Evolutionary conservation across 1,140 invertebrate genomes (phyloP).

Genomic region (Andrena cerasifolii): DNA sequence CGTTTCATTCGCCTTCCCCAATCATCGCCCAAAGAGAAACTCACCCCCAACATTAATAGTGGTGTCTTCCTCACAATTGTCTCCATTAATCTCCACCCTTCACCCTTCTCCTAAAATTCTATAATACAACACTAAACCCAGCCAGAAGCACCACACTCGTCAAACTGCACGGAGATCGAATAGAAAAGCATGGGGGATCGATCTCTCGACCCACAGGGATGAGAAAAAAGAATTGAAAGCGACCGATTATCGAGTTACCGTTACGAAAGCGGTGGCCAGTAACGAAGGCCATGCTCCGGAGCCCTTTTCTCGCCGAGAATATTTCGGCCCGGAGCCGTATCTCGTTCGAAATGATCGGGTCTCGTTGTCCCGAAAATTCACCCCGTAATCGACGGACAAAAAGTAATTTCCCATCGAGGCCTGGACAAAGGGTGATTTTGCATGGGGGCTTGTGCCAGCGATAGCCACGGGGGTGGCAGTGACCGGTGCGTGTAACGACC

Average conservation of each 20-base stretch:
- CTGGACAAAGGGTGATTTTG: constrained; percentile 82
- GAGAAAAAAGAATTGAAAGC: constrained; percentile 5
- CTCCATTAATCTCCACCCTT: too few relatives aligned
- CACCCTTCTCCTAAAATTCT: too few relatives aligned
- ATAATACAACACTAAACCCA: too few relatives aligned
- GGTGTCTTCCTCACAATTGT: too few relatives aligned
- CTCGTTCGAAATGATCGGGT: constrained; percentile 77
- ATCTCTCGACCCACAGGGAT: background rate
- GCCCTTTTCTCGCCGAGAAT: constrained; percentile 52
- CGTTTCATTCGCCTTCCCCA: too few relatives aligned
- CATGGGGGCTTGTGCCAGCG: constrained; percentile 72
- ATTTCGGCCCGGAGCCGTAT: constrained; percentile 61
- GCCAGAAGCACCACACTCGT: background rate
- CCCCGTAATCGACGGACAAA: constrained; percentile 81
- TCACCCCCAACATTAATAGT: too few relatives aligned
- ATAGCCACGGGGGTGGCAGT: constrained; percentile 77
- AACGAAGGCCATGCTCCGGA: constrained; percentile 23
- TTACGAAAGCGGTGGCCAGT: constrained; percentile 22
- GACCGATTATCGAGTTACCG: constrained; percentile 42
- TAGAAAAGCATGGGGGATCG: background rate
- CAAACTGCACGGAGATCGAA: background rate
- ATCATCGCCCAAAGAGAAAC: too few relatives aligned
- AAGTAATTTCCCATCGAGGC: constrained; percentile 81
- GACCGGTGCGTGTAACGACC: constrained; percentile 81
- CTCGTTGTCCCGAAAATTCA: constrained; percentile 79